Evolutionary conservation across 2,888 invertebrate genomes (phyloP).

Genomic region (Synergus umbraculus): DNA sequence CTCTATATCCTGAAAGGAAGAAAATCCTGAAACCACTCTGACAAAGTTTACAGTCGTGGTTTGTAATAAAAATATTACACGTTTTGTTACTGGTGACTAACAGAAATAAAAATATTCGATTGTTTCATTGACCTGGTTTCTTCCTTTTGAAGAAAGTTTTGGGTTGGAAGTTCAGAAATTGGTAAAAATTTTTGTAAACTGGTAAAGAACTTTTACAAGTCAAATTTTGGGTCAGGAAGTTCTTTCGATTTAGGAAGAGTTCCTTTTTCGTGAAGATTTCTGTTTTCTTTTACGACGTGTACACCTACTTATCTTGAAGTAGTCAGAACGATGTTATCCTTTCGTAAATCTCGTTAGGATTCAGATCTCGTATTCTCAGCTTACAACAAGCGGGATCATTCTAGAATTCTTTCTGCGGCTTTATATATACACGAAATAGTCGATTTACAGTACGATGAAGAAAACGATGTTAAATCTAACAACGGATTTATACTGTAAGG

Average conservation of each 20-base stretch:
- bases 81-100: not conserved
- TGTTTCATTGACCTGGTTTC: too few relatives aligned
- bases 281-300: not conserved
- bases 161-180: too few relatives aligned
- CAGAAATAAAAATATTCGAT: too few relatives aligned
- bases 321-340: not conserved
- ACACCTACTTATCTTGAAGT: not conserved
- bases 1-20: not conserved
- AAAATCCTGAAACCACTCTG: not conserved
- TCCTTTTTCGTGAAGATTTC: too few relatives aligned
- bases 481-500: too few relatives aligned
- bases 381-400: not conserved
- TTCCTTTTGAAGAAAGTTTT: too few relatives aligned
- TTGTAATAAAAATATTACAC: not conserved
- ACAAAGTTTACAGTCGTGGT: not conserved
- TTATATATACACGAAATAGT: not conserved
- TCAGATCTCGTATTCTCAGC: not conserved
- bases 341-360: not conserved
- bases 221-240: too few relatives aligned
- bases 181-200: too few relatives aligned
- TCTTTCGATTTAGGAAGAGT: too few relatives aligned
- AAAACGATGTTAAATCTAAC: too few relatives aligned
- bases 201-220: too few relatives aligned
- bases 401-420: not conserved
- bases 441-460: too few relatives aligned